These are phyloP conservation scores for Tarsius wallacei DNA, from an alignment of 2,797 vertebrate species.

Conservation along the genomic window DNA sequence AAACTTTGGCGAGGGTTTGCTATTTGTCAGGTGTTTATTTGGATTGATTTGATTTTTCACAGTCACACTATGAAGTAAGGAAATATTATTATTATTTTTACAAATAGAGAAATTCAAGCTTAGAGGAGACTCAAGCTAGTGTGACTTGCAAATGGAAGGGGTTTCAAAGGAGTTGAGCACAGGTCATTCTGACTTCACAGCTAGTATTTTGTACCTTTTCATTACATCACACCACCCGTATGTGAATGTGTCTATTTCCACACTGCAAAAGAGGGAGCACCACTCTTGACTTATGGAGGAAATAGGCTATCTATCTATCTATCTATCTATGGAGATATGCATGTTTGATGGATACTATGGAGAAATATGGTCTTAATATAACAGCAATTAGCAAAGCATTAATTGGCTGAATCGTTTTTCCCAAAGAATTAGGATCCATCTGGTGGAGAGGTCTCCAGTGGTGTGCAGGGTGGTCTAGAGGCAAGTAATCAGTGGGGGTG, in stretches of 20 bases:
- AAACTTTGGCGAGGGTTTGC: background rate
- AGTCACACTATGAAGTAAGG: background rate
- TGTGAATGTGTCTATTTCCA: background rate
- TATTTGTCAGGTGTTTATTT: background rate
- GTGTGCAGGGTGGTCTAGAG: background rate
- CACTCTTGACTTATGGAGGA: background rate
- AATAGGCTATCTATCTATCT: background rate
- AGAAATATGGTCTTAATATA: background rate
- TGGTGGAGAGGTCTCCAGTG: background rate
- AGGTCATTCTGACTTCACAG: background rate
- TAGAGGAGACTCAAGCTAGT: background rate
- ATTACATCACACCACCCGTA: background rate
- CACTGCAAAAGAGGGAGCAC: background rate
- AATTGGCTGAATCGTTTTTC: background rate
- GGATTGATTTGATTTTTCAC: background rate
- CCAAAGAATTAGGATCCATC: background rate
- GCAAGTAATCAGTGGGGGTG: too few species aligned
- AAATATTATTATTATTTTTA: background rate
- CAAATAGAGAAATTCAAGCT: background rate
- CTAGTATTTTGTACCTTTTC: background rate
- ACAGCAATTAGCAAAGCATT: background rate
- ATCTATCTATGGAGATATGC: background rate
- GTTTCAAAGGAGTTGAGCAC: background rate
- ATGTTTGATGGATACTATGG: background rate
- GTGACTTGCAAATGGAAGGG: background rate